Percentiles rank a stretch among this genome's conserved stretches.
Conservation (phyloP, 2,797 vertebrate genomes). For the Enteromius radiatus region DNA sequence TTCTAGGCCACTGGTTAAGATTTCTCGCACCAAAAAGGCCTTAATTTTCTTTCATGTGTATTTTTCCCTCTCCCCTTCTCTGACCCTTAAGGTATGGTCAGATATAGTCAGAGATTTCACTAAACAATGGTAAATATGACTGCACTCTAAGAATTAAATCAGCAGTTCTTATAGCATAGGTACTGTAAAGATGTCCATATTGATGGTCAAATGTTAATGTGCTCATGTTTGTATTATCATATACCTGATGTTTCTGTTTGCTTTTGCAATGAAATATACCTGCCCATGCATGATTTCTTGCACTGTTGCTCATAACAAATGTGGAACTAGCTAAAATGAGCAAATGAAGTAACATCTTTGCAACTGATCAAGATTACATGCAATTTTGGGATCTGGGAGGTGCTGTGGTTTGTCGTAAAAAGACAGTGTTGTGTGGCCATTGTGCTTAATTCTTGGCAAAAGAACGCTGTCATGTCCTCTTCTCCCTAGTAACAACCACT, state of each 20-base stretch:
- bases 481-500: slow-evolving; percentile 31
- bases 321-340: neutral
- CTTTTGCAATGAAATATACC: neutral
- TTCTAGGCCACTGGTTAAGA: neutral
- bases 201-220: neutral
- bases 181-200: neutral
- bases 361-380: neutral
- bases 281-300: neutral
- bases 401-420: neutral
- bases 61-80: neutral
- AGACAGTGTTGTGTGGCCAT: neutral
- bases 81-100: neutral
- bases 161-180: neutral
- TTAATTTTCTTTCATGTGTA: neutral
- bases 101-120: neutral
- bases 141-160: neutral
- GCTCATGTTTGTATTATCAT: neutral
- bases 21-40: neutral
- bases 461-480: slow-evolving; percentile 12
- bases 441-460: neutral
- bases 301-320: neutral
- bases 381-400: neutral
- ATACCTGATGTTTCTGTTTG: neutral
- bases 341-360: neutral
- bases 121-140: neutral